phyloP scores from a whole-genome alignment of 2,797 vertebrate species.

The Megalops cyprinoides region DNA sequence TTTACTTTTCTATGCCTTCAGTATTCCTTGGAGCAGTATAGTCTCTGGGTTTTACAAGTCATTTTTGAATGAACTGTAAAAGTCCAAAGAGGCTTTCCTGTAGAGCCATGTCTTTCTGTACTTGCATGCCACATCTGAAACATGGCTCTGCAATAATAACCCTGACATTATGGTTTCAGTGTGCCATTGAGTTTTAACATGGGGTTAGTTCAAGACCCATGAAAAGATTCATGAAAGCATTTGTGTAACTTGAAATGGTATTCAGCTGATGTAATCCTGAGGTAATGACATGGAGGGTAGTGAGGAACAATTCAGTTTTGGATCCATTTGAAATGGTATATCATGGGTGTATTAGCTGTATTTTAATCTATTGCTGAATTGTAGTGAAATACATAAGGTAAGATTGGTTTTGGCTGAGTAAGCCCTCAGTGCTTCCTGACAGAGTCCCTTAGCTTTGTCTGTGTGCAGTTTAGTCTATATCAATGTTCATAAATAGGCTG shows the following conservation, averaged over 20 bases:
- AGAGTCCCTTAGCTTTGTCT: background rate
- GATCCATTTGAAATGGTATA: background rate
- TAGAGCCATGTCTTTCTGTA: background rate
- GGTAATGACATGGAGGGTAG: background rate
- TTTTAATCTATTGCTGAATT: background rate
- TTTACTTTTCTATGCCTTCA: background rate
- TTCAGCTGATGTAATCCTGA: too few relatives aligned
- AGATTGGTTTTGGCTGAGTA: background rate
- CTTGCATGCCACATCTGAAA: background rate
- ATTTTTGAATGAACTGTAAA: background rate
- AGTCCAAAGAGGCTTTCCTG: too few relatives aligned
- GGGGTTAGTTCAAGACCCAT: background rate
- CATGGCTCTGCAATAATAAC: background rate
- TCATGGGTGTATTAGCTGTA: background rate
- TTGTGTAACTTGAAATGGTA: background rate
- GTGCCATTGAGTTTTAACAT: background rate
- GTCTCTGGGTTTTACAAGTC: background rate
- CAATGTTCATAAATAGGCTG: background rate
- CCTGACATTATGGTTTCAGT: background rate
- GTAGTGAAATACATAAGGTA: background rate
- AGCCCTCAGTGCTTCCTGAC: too few relatives aligned
- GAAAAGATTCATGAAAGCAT: background rate
- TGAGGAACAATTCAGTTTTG: background rate
- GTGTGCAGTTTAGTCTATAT: background rate
- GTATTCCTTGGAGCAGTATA: background rate